Conservation (phyloP, 2,888 invertebrate species). For the Epinotia bilunana region DNA sequence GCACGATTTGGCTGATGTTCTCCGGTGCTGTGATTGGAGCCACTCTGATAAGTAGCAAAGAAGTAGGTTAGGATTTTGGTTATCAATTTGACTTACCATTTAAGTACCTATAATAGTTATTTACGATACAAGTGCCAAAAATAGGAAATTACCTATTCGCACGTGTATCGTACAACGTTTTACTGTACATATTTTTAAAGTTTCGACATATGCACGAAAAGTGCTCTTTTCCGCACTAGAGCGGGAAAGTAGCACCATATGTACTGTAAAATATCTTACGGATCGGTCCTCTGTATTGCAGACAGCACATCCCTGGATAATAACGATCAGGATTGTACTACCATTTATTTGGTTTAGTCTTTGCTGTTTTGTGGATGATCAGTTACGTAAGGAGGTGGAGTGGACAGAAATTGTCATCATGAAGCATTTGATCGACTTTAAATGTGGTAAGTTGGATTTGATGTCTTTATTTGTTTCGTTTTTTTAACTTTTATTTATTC, state of each 20-base stretch:
- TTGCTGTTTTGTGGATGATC: constrained; percentile 61
- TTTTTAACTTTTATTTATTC: too few species aligned
- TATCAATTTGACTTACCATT: not conserved
- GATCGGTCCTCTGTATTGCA: constrained; percentile 44
- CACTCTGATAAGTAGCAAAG: constrained; percentile 57
- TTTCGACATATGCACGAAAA: too few species aligned
- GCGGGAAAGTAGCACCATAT: too few species aligned
- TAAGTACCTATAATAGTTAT: too few species aligned
- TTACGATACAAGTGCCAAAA: too few species aligned
- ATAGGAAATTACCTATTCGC: too few species aligned
- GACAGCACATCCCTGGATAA: constrained; percentile 55
- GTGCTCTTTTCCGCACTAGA: too few species aligned
- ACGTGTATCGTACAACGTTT: too few species aligned
- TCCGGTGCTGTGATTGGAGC: constrained; percentile 63
- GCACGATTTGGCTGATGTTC: constrained; percentile 68
- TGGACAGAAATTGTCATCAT: constrained; percentile 61
- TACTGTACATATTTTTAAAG: too few species aligned
- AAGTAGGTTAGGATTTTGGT: constrained; percentile 51
- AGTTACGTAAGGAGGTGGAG: constrained; percentile 62
- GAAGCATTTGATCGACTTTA: constrained; percentile 66
- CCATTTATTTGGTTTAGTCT: constrained; percentile 62
- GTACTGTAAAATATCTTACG: too few species aligned
- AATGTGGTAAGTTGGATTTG: constrained; percentile 59
- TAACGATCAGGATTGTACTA: constrained; percentile 53
- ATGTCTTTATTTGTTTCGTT: not conserved